phyloP scores from a whole-genome alignment of 30 jellyfish, hydroid and myxozoan genomes.

The Nemopilema nomurai region DNA sequence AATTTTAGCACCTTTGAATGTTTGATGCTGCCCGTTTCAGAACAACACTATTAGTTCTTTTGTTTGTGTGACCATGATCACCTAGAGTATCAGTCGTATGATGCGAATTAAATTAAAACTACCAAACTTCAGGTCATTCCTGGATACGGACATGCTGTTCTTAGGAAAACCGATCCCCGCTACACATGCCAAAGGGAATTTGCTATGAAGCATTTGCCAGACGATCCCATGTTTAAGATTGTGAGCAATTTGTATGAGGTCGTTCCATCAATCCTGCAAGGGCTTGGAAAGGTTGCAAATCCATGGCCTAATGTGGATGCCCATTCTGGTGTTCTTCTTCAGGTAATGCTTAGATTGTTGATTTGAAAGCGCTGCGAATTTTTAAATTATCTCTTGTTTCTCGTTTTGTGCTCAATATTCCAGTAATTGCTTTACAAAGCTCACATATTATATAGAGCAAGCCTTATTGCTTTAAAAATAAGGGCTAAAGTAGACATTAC shows the following conservation, averaged over 20 bases:
- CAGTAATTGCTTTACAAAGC: too few species aligned
- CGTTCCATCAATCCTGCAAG: conserved; percentile 91
- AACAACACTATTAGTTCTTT: too few species aligned
- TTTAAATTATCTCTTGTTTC: neutral
- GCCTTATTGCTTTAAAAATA: too few species aligned
- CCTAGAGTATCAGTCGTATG: too few species aligned
- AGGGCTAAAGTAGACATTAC: too few species aligned
- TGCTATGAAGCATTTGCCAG: conserved; percentile 93
- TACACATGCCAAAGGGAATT: conserved; percentile 96
- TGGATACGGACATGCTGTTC: conserved; percentile 99
- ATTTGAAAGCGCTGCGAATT: neutral
- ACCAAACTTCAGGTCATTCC: conserved; percentile 98
- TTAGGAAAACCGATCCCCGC: conserved; percentile 99
- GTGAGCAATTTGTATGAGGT: conserved; percentile 91
- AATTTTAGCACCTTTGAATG: too few species aligned
- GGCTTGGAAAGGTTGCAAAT: conserved; percentile 96
- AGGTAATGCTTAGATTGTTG: conserved; percentile 43
- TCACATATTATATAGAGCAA: too few species aligned
- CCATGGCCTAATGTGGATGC: conserved; percentile 99
- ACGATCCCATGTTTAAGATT: conserved; percentile 85
- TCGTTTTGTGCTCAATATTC: neutral
- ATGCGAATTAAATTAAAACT: too few species aligned
- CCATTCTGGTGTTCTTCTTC: conserved; percentile 94
- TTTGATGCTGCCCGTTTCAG: too few species aligned
- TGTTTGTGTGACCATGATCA: too few species aligned